Evolutionary conservation across 2,888 invertebrate genomes (phyloP), one percentile per base, ranked within the genome.

Genomic region (Ormyrus pomaceus): DNA sequence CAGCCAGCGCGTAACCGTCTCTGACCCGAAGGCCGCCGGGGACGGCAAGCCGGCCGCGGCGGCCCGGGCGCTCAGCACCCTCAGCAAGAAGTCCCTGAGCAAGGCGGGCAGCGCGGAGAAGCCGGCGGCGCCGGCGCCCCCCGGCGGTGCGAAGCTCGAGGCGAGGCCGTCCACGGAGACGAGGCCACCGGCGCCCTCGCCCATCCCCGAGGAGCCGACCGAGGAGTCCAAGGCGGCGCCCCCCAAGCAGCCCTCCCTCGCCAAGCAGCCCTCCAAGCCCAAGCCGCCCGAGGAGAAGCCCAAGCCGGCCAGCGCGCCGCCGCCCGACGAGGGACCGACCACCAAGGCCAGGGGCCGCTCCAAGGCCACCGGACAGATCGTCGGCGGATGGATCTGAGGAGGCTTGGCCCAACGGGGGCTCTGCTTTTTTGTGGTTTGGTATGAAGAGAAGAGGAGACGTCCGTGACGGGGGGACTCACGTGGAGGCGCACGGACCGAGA

Each of bases 331-430:
- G 9, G 85, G 84, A 11, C 90, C 92, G 0, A 92, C 92, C 53
- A 93, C 92, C 79, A 91, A 91, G 84, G 86, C 88, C 45, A 84
- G 89, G 45, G 95, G 95, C 10, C 95, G 94, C 87, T 95, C 95
- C 3, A 95, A 94, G 86, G 94, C 94, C 0, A 95, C 95, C 0
- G 95, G 95, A 0, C 94, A 94, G 90, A 92, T 95, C 83, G 93
- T 95, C 81, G 94, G 95, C 13, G 95, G 95, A 1, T 95, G 95
- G 95, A 92, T 95, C 75, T 95, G 93, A 92, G 55, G 0, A 3
- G 55, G 7, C 5, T 13, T 48, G 58, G 10, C 19, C 55, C 10
- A 34, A 34, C 13, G 13, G 46, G 7, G 19, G 48, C 55, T 72
- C 46, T 62, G 19, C 55, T 48, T 65, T 34, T 34, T 74, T 58